These are phyloP conservation scores for Xylota sylvarum DNA, from an alignment of 2,888 invertebrate species.

Conservation along the genomic window DNA sequence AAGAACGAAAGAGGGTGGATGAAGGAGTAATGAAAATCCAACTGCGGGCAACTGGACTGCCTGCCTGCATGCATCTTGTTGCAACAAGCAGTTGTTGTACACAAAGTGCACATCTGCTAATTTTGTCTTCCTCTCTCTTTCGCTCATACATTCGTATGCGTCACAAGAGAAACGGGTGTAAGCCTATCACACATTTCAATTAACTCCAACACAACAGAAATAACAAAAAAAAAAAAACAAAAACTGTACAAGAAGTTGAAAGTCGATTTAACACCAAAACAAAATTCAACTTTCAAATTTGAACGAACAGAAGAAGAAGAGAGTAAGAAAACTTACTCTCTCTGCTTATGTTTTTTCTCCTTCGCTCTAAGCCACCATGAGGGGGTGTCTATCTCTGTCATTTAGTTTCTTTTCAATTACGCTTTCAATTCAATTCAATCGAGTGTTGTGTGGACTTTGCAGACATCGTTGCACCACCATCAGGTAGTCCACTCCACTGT, in stretches of 20 bases:
- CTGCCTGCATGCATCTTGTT: conserved; percentile 36
- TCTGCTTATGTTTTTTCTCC: conserved; percentile 32
- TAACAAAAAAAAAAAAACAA: conserved; percentile 13
- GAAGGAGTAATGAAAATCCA: conserved; percentile 51
- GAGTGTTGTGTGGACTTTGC: conserved; percentile 18
- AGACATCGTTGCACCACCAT: conserved; percentile 28
- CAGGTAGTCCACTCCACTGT: conserved; percentile 35
- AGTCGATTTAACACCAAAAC: conserved; percentile 45
- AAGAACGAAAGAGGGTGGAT: conserved; percentile 56
- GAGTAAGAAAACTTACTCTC: conserved; percentile 31
- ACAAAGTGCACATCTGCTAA: conserved; percentile 69
- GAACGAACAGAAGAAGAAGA: conserved; percentile 32
- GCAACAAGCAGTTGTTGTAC: conserved; percentile 40
- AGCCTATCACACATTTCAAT: conserved; percentile 70
- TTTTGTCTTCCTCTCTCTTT: conserved; percentile 24
- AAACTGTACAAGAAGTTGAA: conserved; percentile 61
- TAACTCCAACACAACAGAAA: conserved; percentile 45
- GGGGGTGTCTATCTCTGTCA: conserved; percentile 59
- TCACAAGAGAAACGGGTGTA: conserved; percentile 19
- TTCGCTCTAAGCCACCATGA: conserved; percentile 6
- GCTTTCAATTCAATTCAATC: conserved; percentile 66
- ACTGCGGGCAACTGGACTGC: conserved; percentile 34
- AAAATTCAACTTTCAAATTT: conserved; percentile 49
- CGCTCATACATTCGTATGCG: background rate
- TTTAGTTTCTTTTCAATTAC: conserved; percentile 47